Evolutionary conservation across 2,113 vertebrate genomes (phyloP).

Genomic region (Dicaeum eximium): DNA sequence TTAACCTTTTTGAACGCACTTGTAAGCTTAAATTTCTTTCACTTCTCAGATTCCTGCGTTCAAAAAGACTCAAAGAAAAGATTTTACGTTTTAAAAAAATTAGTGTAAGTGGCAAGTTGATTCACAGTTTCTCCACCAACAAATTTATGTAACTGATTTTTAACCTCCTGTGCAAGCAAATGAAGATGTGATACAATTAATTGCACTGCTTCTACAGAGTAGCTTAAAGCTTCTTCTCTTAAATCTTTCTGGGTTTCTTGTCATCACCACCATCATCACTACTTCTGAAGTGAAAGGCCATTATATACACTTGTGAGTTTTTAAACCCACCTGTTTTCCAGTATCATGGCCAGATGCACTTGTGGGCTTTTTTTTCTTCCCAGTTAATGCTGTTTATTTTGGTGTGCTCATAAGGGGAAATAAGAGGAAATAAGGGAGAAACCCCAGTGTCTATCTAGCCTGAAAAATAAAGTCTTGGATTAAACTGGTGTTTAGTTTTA

Average conservation of each 20-base stretch:
- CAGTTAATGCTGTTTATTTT: neutral
- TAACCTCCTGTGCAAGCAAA: neutral
- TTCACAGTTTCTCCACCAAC: neutral
- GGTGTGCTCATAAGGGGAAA: rapidly evolving
- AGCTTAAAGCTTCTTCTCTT: neutral
- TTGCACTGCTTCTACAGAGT: neutral
- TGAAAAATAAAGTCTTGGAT: neutral
- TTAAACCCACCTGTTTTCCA: neutral
- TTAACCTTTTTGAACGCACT: neutral
- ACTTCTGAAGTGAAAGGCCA: neutral
- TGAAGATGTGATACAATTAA: neutral
- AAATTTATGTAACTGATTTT: neutral
- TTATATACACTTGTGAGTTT: neutral
- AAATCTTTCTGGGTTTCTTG: neutral
- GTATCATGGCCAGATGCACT: neutral
- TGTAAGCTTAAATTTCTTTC: neutral
- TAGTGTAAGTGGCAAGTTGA: neutral
- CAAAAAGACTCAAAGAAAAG: neutral
- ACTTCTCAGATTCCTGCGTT: neutral
- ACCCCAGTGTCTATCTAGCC: neutral
- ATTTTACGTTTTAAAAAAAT: neutral
- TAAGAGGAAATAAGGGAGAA: neutral
- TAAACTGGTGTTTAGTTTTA: neutral
- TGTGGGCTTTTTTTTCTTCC: neutral
- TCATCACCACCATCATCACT: neutral